These are phyloP conservation scores for Tethya wilhelma DNA, from an alignment of 37 sponge, comb jelly and placozoan species.

Conservation along the genomic window DNA sequence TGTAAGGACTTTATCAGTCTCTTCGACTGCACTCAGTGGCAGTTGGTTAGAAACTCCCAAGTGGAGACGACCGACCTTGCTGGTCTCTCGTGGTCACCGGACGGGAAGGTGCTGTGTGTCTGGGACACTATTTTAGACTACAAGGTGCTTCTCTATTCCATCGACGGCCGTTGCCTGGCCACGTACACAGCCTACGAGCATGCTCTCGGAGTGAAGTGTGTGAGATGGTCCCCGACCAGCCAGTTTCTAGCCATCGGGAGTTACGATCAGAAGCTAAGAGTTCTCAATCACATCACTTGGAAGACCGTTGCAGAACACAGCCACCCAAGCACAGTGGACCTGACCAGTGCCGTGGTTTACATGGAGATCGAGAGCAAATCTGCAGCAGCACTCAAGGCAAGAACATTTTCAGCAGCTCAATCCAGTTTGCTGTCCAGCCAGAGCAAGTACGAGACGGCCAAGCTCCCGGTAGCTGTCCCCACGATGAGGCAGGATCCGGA, in stretches of 20 bases:
- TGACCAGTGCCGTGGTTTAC: conserved; percentile 55
- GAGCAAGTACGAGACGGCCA: conserved; percentile 72
- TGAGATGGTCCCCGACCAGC: conserved; percentile 83
- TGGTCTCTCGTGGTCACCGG: conserved; percentile 84
- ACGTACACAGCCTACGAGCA: conserved; percentile 71
- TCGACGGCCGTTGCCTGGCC: conserved; percentile 80
- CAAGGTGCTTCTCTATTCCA: conserved; percentile 77
- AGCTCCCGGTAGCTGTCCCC: conserved; percentile 50
- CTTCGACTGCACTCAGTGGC: conserved; percentile 85
- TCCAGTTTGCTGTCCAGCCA: conserved; percentile 15
- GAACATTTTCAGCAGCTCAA: background rate
- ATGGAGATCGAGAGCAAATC: conserved; percentile 60
- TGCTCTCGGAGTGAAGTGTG: conserved; percentile 83
- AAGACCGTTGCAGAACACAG: conserved; percentile 65
- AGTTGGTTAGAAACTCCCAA: conserved; percentile 77
- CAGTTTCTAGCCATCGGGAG: conserved; percentile 96
- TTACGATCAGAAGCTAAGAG: conserved; percentile 83
- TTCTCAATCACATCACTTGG: conserved; percentile 94
- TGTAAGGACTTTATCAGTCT: conserved; percentile 92
- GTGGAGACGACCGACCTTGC: conserved; percentile 88
- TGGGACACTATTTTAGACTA: conserved; percentile 83
- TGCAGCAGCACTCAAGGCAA: background rate
- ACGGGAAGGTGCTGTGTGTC: conserved; percentile 78
- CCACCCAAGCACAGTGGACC: conserved; percentile 59
- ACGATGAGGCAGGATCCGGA: conserved; percentile 83